These are phyloP conservation scores for Phrynosoma blainvillii DNA, from an alignment of 2,113 vertebrate genomes.

Conservation along the genomic window DNA sequence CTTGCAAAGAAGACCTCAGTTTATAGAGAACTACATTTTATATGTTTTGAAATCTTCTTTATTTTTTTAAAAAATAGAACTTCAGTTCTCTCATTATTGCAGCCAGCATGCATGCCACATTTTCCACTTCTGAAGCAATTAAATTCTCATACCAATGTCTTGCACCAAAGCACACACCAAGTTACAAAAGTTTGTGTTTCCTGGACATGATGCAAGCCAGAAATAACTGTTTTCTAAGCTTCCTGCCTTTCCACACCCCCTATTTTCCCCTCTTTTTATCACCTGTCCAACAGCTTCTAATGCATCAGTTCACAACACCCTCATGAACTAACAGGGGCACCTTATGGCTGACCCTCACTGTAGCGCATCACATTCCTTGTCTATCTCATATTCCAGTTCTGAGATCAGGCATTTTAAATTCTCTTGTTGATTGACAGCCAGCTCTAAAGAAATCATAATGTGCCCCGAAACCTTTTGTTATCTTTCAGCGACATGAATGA, in stretches of 20 bases:
- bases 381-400: background rate
- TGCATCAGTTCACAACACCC: background rate
- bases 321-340: background rate
- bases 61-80: background rate
- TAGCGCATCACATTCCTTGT: too few species aligned
- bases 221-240: background rate
- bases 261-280: background rate
- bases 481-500: slow-evolving; percentile 21
- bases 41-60: background rate
- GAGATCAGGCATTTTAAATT: background rate
- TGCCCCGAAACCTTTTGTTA: slow-evolving; percentile 21
- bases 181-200: background rate
- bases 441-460: slow-evolving; percentile 23
- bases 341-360: background rate
- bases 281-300: background rate
- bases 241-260: too few species aligned
- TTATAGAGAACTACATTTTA: background rate
- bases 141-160: background rate
- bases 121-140: background rate
- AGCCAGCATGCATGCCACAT: background rate
- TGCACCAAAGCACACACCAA: background rate
- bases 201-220: background rate
- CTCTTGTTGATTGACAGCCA: background rate
- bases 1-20: background rate
- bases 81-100: background rate